Evolutionary conservation across 2,797 vertebrate species (phyloP), one percentile per base, ranked within the genome.

Genomic region (Heterohyrax brucei): DNA sequence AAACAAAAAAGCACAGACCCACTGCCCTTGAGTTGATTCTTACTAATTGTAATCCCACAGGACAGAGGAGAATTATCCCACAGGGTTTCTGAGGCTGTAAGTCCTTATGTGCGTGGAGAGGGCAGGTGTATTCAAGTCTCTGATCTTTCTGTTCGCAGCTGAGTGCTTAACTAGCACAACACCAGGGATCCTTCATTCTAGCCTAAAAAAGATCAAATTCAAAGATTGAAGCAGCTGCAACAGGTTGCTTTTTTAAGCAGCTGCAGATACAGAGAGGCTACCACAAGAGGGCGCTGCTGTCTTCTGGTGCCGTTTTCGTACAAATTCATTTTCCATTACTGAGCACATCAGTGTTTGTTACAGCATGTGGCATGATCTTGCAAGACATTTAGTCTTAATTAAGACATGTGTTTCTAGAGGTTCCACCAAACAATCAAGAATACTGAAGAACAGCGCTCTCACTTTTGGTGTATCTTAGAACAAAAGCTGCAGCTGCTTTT

Each of bases 251-350:
- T 39, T 46, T 9, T 22, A 33, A 56, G 9, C 3, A 72, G 16
- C 48, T 82, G 61, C 66, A 81, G 12, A 7, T 13, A 72, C 19
- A 64, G 33, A 86, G 7, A 1, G 13, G 13, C 1, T 50, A 72
- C 26, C 77, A 50, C 50, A 21, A 61, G 95, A 89, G 73, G 85
- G 92, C 4, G n/a, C n/a, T 94, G 66, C 61, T 72, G 28, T 19
- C 66, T n/a, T 48, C n/a, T 33, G 1, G n/a, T 53, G 26, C 26
- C 22, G 59, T 39, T 48, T 76, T 64, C n/a, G 75, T 73, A 70
- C n/a, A 73, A 39, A 82, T 26, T 39, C 10, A n/a, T 30, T n/a
- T 30, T 62, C 5, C 22, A 26, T 13, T 22, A 33, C 62, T 89
- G 79, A 88, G 44, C 21, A 53, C 7, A 0, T 28, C 0, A 10